These are phyloP conservation scores for Agrochola circellaris DNA, from an alignment of 2,888 invertebrate species.

Conservation along the genomic window DNA sequence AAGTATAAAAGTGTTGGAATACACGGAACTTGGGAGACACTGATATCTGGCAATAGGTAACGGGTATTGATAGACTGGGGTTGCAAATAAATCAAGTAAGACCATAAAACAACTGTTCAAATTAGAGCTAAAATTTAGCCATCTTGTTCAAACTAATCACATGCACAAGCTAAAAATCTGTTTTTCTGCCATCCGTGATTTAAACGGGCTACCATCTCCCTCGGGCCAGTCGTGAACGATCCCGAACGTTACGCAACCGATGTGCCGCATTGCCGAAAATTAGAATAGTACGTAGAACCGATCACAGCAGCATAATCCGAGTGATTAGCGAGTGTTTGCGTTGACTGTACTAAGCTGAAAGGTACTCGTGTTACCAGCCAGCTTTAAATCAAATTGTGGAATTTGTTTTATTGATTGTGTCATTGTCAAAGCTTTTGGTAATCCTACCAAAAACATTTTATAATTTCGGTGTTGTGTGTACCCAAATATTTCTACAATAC, in stretches of 20 bases:
- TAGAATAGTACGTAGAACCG: slow-evolving; percentile 49
- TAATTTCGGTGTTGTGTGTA: background rate
- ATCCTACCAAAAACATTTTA: slow-evolving; percentile 29
- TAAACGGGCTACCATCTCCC: slow-evolving; percentile 4
- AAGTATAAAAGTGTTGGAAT: background rate
- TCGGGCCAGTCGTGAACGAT: slow-evolving; percentile 25
- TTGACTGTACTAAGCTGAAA: slow-evolving; percentile 46
- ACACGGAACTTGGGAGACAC: background rate
- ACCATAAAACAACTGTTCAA: background rate
- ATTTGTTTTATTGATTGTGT: slow-evolving; percentile 43
- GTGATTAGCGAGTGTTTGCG: slow-evolving; percentile 51
- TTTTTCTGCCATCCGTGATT: slow-evolving; percentile 21
- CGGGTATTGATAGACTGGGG: too few species aligned
- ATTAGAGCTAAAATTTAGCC: background rate
- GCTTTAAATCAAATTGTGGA: slow-evolving; percentile 30
- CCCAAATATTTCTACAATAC: slow-evolving; percentile 15
- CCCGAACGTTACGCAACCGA: slow-evolving; percentile 51
- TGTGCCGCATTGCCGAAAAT: slow-evolving; percentile 62
- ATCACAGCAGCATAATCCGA: slow-evolving; percentile 50
- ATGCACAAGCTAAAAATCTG: slow-evolving; percentile 24
- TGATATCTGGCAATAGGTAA: background rate
- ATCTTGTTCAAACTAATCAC: slow-evolving; percentile 25
- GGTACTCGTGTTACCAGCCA: slow-evolving; percentile 3
- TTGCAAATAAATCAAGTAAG: background rate
- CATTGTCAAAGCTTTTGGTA: slow-evolving; percentile 29